These are phyloP conservation scores for Australoheros scitulus DNA, from an alignment of 2,113 vertebrate genomes.

Conservation along the genomic window DNA sequence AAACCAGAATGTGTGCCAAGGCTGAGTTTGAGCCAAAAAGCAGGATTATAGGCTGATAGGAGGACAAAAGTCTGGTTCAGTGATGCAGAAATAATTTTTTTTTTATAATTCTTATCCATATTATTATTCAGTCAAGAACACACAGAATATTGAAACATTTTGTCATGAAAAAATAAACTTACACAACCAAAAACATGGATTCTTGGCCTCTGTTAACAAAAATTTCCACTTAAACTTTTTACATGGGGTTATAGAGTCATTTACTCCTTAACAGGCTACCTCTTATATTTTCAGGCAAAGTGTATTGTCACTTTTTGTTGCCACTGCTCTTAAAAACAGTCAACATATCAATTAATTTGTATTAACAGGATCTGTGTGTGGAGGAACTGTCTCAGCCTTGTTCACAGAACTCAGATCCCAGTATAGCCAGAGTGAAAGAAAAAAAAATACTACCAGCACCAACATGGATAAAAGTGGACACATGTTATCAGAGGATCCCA, in stretches of 20 bases:
- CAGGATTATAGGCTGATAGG: constrained; percentile 23
- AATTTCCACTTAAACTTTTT: neutral
- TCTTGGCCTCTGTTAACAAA: neutral
- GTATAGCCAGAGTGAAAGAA: neutral
- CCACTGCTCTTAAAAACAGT: neutral
- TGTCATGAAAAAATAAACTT: neutral
- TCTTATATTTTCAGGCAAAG: neutral
- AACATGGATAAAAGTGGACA: constrained; percentile 37
- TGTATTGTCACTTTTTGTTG: neutral
- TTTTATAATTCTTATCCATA: neutral
- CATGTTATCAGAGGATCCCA: constrained; percentile 36
- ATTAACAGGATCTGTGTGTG: neutral
- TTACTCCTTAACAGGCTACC: neutral
- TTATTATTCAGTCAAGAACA: constrained; percentile 2
- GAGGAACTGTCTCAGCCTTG: neutral
- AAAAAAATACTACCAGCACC: neutral
- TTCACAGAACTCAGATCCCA: neutral
- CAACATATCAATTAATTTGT: neutral
- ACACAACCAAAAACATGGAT: neutral
- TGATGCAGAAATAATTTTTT: constrained; percentile 24
- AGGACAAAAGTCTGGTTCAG: constrained; percentile 33
- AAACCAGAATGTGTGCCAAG: constrained; percentile 31
- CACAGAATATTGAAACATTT: neutral
- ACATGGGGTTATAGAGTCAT: rapidly evolving
- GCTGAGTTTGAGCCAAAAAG: constrained; percentile 31